Base-by-base conservation (phyloP, 2,888 invertebrate species). In the Brassicogethes aeneus region DNA sequence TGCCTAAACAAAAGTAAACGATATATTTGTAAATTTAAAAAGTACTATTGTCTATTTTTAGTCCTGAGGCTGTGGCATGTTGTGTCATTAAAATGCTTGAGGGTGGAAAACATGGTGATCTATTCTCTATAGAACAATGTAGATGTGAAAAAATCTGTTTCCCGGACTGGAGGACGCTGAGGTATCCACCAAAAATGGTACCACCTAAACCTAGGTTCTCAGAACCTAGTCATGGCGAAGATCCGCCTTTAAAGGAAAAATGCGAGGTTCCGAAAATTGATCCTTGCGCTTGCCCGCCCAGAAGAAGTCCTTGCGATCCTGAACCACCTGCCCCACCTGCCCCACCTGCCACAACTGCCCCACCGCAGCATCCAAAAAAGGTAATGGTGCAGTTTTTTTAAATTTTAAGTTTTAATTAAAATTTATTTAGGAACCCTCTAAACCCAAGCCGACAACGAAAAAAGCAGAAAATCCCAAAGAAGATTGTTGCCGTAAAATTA, bases 81-180 rank as follows among this genome's bases (percentile, higher is more conserved):
- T 52, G 52, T 8, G 45, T 60, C 51, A 50, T 60, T 39, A 46
- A 47, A 12, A 35, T 59, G 31, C 41, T 59, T 23, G 42, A 37
- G 40, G 62, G 53, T 10, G 68, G 63, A 7, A 60, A 62, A 2
- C 69, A 64, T 50, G 70, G 69, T 1, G 41, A 33, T 39, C 8
- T 39, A 2, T 42, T 7, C 10, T 5, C 23, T 7, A 10, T 23
- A 23, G 23, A 23, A 23, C 5, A 23, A 7, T 5, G 23, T 10
- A 23, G 10, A 23, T 23, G 23, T 23, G 10, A 5, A 5, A 23
- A 23, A 23, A 10, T 23, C 23, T 23, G 23, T 10, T 7, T 23
- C 23, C 23, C 23, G 5, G 23, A 23, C 23, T 23, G 5, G 5
- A 23, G 23, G 10, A 23, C 23, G 16, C 30, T 34, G 10, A 16